These are phyloP conservation scores for Dugesia japonica DNA, from an alignment of 2,888 invertebrate genomes.

Conservation along the genomic window DNA sequence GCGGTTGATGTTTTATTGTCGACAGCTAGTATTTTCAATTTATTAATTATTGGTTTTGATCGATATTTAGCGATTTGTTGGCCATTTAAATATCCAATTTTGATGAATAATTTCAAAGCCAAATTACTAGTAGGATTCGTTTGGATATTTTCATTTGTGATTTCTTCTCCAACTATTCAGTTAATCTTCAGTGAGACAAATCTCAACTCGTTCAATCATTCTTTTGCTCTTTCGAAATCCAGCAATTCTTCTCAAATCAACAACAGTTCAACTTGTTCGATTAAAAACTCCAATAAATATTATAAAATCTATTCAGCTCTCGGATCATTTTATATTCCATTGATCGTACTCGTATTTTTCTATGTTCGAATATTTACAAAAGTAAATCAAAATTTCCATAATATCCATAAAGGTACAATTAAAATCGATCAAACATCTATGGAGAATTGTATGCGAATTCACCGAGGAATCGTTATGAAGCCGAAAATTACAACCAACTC, in stretches of 20 bases:
- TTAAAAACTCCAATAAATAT: not conserved
- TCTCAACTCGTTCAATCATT: not conserved
- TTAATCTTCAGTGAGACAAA: not conserved
- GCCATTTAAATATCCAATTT: constrained; percentile 79
- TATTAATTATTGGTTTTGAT: constrained; percentile 79
- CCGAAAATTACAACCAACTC: not conserved
- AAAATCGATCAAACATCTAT: not conserved
- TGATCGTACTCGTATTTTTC: constrained; percentile 21
- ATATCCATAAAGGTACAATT: constrained; percentile 20
- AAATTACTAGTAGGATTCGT: constrained; percentile 22
- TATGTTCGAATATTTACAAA: constrained; percentile 29
- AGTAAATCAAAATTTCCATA: constrained; percentile 5
- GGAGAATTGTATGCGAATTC: not conserved
- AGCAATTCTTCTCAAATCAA: not conserved
- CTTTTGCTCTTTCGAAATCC: not conserved
- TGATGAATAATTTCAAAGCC: constrained; percentile 53
- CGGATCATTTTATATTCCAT: constrained; percentile 33
- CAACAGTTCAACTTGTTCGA: constrained; percentile 13
- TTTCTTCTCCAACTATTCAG: constrained; percentile 10
- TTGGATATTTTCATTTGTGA: constrained; percentile 28
- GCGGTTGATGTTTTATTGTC: constrained; percentile 65
- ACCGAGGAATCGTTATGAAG: not conserved
- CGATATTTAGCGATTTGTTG: constrained; percentile 82
- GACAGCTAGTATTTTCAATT: constrained; percentile 63
- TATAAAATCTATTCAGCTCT: constrained; percentile 29